Percentiles rank a stretch among this genome's conserved stretches.
phyloP scores from a whole-genome alignment of 2,113 vertebrate species.

The Nyctibius bracteatus region DNA sequence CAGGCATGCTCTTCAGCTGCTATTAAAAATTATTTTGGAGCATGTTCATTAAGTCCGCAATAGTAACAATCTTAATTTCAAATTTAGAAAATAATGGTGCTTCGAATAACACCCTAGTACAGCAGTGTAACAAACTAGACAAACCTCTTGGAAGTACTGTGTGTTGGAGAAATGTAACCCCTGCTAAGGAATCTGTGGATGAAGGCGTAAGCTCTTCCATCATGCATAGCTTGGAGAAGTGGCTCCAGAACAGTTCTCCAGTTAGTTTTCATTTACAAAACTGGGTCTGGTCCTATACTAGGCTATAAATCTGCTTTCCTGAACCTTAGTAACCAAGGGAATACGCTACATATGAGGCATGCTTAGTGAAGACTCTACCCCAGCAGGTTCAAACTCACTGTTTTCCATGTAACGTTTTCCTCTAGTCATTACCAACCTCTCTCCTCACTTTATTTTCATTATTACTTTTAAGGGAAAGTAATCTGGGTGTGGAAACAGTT shows the following conservation, averaged over 20 bases:
- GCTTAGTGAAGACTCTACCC: neutral
- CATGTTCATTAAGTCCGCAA: neutral
- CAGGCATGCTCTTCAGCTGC: neutral
- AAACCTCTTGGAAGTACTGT: neutral
- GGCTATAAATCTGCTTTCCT: neutral
- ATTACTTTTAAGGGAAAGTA: conserved; percentile 19
- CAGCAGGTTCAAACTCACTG: neutral
- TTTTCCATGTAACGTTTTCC: neutral
- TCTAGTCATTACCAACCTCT: neutral
- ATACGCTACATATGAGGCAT: neutral
- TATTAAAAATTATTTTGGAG: neutral
- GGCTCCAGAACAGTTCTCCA: neutral
- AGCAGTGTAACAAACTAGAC: neutral
- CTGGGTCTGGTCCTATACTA: neutral
- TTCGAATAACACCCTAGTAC: neutral
- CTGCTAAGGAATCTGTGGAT: neutral
- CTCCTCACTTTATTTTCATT: neutral
- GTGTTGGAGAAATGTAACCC: neutral
- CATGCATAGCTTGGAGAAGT: rapidly evolving
- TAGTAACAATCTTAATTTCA: neutral
- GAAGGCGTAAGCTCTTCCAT: neutral
- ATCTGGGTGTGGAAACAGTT: conserved; percentile 47
- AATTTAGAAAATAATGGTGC: neutral
- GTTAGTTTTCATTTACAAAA: neutral
- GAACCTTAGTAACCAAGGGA: neutral